phyloP scores from a whole-genome alignment of 2,113 vertebrate species.

The Dendrocopos noguchii region DNA sequence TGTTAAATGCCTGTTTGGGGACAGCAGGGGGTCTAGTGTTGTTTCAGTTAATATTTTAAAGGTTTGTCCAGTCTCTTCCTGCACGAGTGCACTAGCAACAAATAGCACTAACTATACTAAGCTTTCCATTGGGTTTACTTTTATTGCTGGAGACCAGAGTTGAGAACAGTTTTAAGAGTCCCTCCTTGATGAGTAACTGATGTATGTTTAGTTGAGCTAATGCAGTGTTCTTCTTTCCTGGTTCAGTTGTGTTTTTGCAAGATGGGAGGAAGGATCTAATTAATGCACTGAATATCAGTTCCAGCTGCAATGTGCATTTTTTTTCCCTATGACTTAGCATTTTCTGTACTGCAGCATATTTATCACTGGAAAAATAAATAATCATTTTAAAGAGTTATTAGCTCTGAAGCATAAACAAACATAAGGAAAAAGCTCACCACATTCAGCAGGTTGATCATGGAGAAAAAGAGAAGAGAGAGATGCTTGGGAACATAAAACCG shows the following conservation, averaged over 20 bases:
- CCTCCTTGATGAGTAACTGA: not conserved
- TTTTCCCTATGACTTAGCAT: slow-evolving; percentile 16
- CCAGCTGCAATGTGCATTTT: not conserved
- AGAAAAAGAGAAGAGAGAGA: too few species aligned
- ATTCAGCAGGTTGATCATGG: not conserved
- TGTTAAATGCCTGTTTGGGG: not conserved
- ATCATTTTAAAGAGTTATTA: not conserved
- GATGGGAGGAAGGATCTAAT: slow-evolving; percentile 37
- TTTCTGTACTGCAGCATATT: not conserved
- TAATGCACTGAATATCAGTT: slow-evolving; percentile 18
- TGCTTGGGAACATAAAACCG: not conserved
- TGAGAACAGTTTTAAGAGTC: not conserved
- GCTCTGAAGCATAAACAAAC: not conserved
- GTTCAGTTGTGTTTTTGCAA: slow-evolving; percentile 11
- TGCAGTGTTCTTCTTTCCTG: not conserved
- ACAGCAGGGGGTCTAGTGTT: not conserved
- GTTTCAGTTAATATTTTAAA: not conserved
- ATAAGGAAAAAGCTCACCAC: not conserved
- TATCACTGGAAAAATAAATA: not conserved
- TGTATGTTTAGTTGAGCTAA: not conserved
- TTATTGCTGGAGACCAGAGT: not conserved
- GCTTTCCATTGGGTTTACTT: not conserved
- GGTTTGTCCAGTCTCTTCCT: not conserved
- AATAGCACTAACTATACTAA: not conserved
- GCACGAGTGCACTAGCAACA: not conserved